Conservation (phyloP, 2,888 invertebrate species). For the Latheticus oryzae region DNA sequence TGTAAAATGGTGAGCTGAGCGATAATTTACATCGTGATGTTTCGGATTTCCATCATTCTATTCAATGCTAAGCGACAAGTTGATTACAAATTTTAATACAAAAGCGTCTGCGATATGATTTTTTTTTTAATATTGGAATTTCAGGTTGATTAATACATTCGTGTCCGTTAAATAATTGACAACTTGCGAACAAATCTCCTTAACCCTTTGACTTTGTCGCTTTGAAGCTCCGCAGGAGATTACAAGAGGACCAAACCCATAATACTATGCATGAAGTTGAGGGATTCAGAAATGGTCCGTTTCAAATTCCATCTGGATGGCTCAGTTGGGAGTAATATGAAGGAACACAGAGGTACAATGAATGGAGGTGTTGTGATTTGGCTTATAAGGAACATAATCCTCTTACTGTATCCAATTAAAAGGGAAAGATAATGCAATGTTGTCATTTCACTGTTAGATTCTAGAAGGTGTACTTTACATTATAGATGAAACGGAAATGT, state of each 20-base stretch:
- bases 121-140: too few relatives aligned
- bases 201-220: too few relatives aligned
- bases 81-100: too few relatives aligned
- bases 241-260: conserved; percentile 21
- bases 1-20: too few relatives aligned
- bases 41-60: too few relatives aligned
- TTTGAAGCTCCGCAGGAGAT: conserved; percentile 22
- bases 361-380: conserved; percentile 43
- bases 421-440: conserved; percentile 39
- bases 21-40: too few relatives aligned
- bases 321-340: conserved; percentile 34
- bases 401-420: conserved; percentile 44
- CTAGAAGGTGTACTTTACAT: conserved; percentile 23
- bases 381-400: conserved; percentile 41
- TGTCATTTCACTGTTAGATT: conserved; percentile 4
- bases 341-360: conserved; percentile 18
- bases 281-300: conserved; percentile 29
- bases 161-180: too few relatives aligned
- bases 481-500: conserved; percentile 6
- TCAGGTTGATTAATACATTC: too few relatives aligned
- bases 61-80: too few relatives aligned
- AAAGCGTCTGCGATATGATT: too few relatives aligned
- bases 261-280: conserved; percentile 18
- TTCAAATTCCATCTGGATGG: conserved; percentile 37
- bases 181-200: too few relatives aligned